Conservation (phyloP, 2,888 invertebrate genomes). For the Ochropleura plecta region DNA sequence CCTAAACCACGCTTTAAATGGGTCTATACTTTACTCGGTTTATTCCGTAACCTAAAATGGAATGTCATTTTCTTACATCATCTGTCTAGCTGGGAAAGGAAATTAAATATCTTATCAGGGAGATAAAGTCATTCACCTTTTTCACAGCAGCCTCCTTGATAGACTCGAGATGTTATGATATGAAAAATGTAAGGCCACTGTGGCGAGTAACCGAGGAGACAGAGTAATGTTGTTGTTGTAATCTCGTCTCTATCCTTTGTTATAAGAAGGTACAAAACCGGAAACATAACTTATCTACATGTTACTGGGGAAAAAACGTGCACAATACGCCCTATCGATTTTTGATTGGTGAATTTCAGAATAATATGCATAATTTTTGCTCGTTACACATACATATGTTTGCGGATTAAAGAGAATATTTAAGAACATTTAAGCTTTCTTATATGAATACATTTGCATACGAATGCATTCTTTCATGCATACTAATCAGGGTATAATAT, state of each 20-base stretch:
- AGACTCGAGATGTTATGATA: constrained; percentile 58
- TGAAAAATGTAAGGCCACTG: constrained; percentile 48
- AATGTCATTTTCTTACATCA: constrained; percentile 79
- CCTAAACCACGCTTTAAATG: constrained; percentile 31
- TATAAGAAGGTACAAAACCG: background rate
- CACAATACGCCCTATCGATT: background rate
- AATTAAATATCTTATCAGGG: constrained; percentile 85
- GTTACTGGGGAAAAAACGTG: background rate
- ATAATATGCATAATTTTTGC: too few species aligned
- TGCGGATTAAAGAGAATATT: background rate
- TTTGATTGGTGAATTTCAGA: constrained; percentile 1
- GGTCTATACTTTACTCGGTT: constrained; percentile 40
- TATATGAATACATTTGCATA: background rate
- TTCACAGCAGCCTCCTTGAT: constrained; percentile 69
- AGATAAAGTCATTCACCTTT: constrained; percentile 81
- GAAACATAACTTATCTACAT: background rate
- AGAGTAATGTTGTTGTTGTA: constrained; percentile 16
- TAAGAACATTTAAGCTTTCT: background rate
- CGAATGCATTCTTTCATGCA: background rate
- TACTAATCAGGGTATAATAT: too few species aligned
- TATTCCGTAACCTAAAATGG: constrained; percentile 54
- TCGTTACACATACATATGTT: background rate
- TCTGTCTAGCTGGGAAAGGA: constrained; percentile 80
- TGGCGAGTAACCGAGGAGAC: background rate
- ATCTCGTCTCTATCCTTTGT: background rate